Evolutionary conservation across 2,113 vertebrate genomes (phyloP).

Genomic region (Podocnemis expansa): DNA sequence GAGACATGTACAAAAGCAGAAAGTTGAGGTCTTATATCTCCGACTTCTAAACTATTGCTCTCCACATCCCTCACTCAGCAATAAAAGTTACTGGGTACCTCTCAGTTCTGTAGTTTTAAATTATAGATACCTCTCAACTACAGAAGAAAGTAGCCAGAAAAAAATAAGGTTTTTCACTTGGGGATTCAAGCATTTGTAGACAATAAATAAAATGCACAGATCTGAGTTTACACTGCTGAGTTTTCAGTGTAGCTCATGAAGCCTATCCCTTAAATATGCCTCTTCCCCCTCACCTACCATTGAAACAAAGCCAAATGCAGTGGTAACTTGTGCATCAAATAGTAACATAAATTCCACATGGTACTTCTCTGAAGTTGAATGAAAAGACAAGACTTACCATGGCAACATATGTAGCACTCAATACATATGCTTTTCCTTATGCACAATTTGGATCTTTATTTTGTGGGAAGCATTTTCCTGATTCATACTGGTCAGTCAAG

Average conservation of each 20-base stretch:
- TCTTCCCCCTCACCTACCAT: background rate
- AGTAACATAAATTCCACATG: background rate
- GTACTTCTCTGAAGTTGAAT: background rate
- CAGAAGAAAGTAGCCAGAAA: background rate
- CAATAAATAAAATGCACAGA: background rate
- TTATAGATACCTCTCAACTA: background rate
- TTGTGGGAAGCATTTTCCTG: background rate
- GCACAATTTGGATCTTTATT: background rate
- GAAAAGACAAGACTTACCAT: background rate
- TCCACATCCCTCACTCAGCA: background rate
- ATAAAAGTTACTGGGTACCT: background rate
- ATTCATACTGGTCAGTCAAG: background rate
- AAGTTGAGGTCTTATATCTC: background rate
- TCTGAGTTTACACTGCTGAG: background rate
- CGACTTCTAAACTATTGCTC: background rate
- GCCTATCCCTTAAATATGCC: slow-evolving; percentile 31
- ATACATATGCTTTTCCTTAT: background rate
- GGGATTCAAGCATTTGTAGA: background rate
- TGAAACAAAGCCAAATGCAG: slow-evolving; percentile 11
- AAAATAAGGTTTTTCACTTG: background rate
- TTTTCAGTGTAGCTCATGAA: slow-evolving; percentile 14
- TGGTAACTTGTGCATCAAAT: background rate
- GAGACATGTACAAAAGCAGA: background rate
- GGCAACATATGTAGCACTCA: background rate
- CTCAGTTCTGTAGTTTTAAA: background rate